Evolutionary conservation across 1,140 invertebrate species (phyloP).

Genomic region (Drosophila tristis): DNA sequence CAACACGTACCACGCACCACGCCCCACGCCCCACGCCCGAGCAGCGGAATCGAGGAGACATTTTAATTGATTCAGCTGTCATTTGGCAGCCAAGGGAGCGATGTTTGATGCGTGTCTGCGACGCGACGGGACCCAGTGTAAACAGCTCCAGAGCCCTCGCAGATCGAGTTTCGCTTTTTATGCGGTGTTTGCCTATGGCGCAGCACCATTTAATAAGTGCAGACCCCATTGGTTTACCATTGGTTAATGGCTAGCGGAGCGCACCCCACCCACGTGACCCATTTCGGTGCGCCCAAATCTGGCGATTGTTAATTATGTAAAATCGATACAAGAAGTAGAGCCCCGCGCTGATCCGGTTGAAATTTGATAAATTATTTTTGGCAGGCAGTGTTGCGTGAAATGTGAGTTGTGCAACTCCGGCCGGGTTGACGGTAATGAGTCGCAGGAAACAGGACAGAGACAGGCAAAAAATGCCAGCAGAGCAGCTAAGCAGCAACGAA

Average conservation of each 20-base stretch:
- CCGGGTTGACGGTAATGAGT: background rate
- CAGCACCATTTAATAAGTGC: conserved; percentile 5
- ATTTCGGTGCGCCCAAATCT: conserved; percentile 42
- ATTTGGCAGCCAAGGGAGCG: conserved; percentile 34
- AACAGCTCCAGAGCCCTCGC: too few species aligned
- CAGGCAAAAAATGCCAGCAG: conserved; percentile 1
- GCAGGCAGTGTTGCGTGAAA: conserved; percentile 51
- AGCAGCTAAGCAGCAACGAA: conserved; percentile 25
- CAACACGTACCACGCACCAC: too few species aligned
- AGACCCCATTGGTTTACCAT: conserved; percentile 28
- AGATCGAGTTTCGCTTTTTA: conserved; percentile 14
- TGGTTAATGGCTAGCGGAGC: conserved; percentile 11
- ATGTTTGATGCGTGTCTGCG: conserved; percentile 2
- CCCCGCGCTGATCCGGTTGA: background rate
- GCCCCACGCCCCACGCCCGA: too few species aligned
- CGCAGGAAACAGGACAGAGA: too few species aligned
- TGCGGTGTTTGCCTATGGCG: background rate
- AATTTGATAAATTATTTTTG: conserved; percentile 52
- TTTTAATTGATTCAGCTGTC: conserved; percentile 65
- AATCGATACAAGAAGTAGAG: conserved; percentile 56
- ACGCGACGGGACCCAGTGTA: too few species aligned
- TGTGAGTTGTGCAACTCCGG: conserved; percentile 35
- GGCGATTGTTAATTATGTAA: conserved; percentile 68
- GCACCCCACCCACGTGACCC: conserved; percentile 32
- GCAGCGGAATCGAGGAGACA: conserved; percentile 24